Percentiles rank a stretch among this genome's conserved stretches.
These are phyloP conservation scores for Drosophila antonietae DNA, from an alignment of 2,888 invertebrate species.

Conservation along the genomic window DNA sequence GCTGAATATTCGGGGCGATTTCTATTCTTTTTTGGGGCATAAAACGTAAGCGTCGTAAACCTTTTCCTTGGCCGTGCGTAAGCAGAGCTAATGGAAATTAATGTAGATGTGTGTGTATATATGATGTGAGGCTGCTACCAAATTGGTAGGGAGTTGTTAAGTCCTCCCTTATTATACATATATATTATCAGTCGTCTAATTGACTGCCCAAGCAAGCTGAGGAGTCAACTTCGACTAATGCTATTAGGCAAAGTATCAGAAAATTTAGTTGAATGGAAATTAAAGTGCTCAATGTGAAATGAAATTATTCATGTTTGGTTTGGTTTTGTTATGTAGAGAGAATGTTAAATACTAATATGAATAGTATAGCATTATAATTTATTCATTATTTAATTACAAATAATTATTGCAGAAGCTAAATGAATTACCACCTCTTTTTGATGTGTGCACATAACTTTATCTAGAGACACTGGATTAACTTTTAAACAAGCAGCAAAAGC, in stretches of 20 bases:
- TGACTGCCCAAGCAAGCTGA: conserved; percentile 50
- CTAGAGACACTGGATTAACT: neutral
- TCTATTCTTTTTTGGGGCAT: conserved; percentile 42
- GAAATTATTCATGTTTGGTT: neutral
- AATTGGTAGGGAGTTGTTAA: conserved; percentile 14
- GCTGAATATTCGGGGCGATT: conserved; percentile 3
- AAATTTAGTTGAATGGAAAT: neutral
- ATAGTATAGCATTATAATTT: neutral
- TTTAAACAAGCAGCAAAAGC: neutral
- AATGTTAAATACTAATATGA: neutral
- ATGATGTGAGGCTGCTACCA: neutral
- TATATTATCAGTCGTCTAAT: conserved; percentile 53
- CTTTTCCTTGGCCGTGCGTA: conserved; percentile 38
- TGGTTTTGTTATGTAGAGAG: neutral
- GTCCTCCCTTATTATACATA: neutral
- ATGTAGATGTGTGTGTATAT: conserved; percentile 36
- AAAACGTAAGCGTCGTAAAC: conserved; percentile 69
- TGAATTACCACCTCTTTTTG: neutral
- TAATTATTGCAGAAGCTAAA: neutral
- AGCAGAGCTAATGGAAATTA: conserved; percentile 66
- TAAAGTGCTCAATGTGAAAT: neutral
- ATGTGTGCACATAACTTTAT: no score
- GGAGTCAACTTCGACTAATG: conserved; percentile 15
- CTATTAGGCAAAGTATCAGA: conserved; percentile 21
- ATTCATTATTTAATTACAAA: neutral